Percentiles rank a stretch among this genome's conserved stretches.
Evolutionary conservation across 2,888 invertebrate species (phyloP).

Genomic region (Oscheius sp.): DNA sequence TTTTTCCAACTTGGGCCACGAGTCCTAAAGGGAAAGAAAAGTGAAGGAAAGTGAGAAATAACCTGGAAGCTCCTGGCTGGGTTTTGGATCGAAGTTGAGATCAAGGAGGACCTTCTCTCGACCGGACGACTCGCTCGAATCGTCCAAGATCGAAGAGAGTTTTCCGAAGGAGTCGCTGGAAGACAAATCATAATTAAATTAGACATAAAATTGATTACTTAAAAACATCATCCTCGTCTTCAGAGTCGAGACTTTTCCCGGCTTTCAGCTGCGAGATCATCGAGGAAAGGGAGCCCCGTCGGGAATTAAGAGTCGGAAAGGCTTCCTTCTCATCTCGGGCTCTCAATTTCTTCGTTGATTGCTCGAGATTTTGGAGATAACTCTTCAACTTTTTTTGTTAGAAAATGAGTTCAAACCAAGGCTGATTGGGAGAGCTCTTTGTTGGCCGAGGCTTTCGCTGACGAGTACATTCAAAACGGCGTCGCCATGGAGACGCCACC

Average conservation of each 20-base stretch:
- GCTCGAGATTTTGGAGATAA: constrained; percentile 13
- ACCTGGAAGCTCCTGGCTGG: constrained; percentile 8
- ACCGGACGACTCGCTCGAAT: constrained; percentile 8
- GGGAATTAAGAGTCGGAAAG: too few species aligned
- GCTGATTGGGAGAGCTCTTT: constrained; percentile 17
- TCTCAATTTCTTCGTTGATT: constrained; percentile 9
- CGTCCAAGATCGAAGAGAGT: constrained; percentile 4
- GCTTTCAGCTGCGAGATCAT: constrained; percentile 13
- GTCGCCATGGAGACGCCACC: constrained; percentile 16
- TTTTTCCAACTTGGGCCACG: constrained; percentile 36
- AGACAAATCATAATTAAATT: neutral
- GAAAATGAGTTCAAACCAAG: neutral
- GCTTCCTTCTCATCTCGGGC: constrained; percentile 8
- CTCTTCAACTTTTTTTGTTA: neutral
- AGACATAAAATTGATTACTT: neutral
- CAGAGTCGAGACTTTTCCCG: constrained; percentile 7
- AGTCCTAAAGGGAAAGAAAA: neutral
- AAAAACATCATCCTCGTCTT: constrained; percentile 9
- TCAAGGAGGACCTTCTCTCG: constrained; percentile 25
- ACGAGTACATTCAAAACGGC: constrained; percentile 12
- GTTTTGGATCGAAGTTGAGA: constrained; percentile 9
- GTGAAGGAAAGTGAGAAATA: neutral
- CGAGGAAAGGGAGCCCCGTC: constrained; percentile 20
- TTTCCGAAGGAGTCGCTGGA: constrained; percentile 18
- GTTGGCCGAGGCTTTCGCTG: neutral